Evolutionary conservation across 2,113 vertebrate genomes (phyloP).

Genomic region (Syrmaticus mikado): DNA sequence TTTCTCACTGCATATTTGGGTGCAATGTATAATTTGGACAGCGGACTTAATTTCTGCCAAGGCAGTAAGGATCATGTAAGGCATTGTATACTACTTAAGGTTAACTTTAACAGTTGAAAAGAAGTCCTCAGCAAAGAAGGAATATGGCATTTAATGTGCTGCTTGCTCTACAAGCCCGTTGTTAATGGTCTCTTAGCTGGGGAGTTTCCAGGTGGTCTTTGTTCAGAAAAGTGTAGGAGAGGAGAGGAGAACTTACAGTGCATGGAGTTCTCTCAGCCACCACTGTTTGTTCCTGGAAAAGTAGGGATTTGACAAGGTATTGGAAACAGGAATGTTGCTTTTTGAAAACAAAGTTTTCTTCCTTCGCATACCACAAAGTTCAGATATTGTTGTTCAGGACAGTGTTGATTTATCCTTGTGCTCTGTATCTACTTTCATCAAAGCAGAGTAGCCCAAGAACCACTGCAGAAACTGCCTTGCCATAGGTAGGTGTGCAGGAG

Average conservation of each 20-base stretch:
- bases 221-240: neutral
- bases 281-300: neutral
- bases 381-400: neutral
- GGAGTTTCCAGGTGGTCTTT: neutral
- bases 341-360: neutral
- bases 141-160: neutral
- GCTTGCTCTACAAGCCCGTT: neutral
- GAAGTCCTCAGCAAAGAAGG: neutral
- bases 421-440: neutral
- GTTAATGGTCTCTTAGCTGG: neutral
- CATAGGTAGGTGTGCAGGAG: neutral
- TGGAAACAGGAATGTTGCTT: neutral
- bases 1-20: neutral
- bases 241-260: neutral
- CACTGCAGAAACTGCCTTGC: neutral
- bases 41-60: neutral
- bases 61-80: neutral
- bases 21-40: neutral
- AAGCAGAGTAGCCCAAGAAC: neutral
- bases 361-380: neutral
- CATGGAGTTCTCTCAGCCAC: neutral
- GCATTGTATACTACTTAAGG: neutral
- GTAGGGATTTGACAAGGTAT: neutral
- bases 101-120: neutral
- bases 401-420: neutral